Evolutionary conservation across 2,797 vertebrate genomes (phyloP), one percentile per base, ranked within the genome.

Genomic region (Bufotes viridis): DNA sequence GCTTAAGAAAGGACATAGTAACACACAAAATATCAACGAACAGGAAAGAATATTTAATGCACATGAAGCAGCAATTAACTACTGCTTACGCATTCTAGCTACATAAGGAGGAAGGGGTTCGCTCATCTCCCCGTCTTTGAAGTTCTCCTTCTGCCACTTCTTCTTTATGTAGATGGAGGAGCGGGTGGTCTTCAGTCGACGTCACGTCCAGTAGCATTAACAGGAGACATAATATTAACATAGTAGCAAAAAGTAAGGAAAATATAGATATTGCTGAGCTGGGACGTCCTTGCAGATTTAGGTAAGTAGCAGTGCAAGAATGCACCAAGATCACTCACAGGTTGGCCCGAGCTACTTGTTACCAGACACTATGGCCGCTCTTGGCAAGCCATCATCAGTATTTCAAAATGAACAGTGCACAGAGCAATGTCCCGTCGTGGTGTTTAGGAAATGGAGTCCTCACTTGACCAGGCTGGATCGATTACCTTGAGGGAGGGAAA

Each of bases 261-360:
- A 78, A 55, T 14, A 7, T 14, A 78, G 49, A n/a, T 78, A 53
- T 24, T 78, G 74, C 63, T 82, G 22, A 18, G 34, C 34, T 51
- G 24, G 60, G 34, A 65, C 13, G 18, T 63, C 79, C 79, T 15
- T n/a, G 78, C 29, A 49, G 60, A 63, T 63, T 49, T 49, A 8
- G 34, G 14, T 57, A 69, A 67, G 29, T 26, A 82, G 7, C 67
- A 90, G 90, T 90, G 89, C 88, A 49, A 60, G 58, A 51, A 87
- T 1, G 82, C 83, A 88, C 81, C 20, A 75, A n/a, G 14, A 84
- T 10, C 20, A 87, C 85, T 24, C 78, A n/a, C 75, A 53, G 87
- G 89, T 79, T 85, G 60, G 85, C 86, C 85, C 53, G 87, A 78
- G 57, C 69, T 57, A 58, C 81, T 20, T 82, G 70, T 87, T 79